Base-by-base conservation (phyloP, 2,113 vertebrate species). In the Paramormyrops kingsleyae region DNA sequence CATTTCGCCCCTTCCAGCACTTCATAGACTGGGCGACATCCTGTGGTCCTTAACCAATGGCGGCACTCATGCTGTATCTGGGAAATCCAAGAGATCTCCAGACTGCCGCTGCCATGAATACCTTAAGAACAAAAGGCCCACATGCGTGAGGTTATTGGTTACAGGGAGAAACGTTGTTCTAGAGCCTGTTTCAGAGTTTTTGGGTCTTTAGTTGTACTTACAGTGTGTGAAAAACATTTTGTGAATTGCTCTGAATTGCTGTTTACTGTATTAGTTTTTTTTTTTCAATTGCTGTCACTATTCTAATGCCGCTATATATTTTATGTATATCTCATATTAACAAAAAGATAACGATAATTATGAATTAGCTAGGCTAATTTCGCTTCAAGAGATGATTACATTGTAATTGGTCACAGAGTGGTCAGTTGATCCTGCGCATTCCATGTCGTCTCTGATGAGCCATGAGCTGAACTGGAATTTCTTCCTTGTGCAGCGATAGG, bases 1-100 rank as follows among this genome's bases (percentile, higher is more conserved):
- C 90, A 77, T 90, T 89, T 90, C 15, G 59, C 80, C 83, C 83
- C 46, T 90, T 88, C 87, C 90, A 44, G 80, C 90, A 90, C 53
- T 89, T 86, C 88, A 77, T 77, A 87, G 52, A 70, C 27, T 62
- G 44, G 83, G 46, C 62, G 83, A 74, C 56, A 77, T 83, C 83
- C 42, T 35, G n/a, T 77, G 59, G 31, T n/a, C 35, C 88, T 84
- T 53, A 53, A 80, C 74, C 74, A 42, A 80, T 80, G 35, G 74
- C 1, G 5, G 5, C 17, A 9, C 74, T 39, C 35, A 21, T 1
- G 5, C 15, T 19, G 1, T 80, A 42, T 80, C 74, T 80, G 35
- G 35, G 17, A 80, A 77, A 77, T 77, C 9, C 31, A 77, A 39
- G 74, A 13, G 35, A 27, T 77, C 70, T 15, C 70, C 70, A 27